Conservation (phyloP, 2,888 invertebrate genomes). For the Thecocarcelia acutangulata region DNA sequence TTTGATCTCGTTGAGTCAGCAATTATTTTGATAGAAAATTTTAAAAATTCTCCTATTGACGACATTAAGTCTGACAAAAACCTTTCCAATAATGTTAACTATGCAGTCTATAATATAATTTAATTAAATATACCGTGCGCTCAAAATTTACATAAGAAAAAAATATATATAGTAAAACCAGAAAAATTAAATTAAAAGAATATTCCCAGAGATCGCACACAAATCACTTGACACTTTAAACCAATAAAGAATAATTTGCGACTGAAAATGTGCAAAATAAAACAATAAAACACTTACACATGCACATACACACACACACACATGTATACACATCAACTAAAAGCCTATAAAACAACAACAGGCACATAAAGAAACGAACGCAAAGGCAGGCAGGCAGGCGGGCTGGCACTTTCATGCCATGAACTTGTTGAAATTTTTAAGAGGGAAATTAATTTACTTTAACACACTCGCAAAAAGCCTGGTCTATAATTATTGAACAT, state of each 20-base stretch:
- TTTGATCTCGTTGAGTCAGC: too few species aligned
- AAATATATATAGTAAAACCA: background rate
- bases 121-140: too few species aligned
- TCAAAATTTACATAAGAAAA: slow-evolving; percentile 1
- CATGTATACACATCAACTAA: background rate
- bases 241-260: slow-evolving; percentile 41
- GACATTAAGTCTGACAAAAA: too few species aligned
- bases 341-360: background rate
- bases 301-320: background rate
- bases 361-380: background rate
- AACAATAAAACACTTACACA: slow-evolving; percentile 7
- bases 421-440: slow-evolving; percentile 39
- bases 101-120: too few species aligned
- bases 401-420: too few species aligned
- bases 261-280: slow-evolving; percentile 22
- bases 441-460: slow-evolving; percentile 11
- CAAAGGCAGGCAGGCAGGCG: slow-evolving; percentile 4
- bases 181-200: background rate
- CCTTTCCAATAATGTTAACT: too few species aligned
- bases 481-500: background rate
- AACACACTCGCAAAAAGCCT: background rate
- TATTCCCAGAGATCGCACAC: slow-evolving; percentile 24
- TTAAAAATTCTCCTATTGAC: too few species aligned
- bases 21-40: too few species aligned
- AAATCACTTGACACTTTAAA: slow-evolving; percentile 47